A percentile compares a stretch with the other conserved stretches of the same genome.
phyloP scores from a whole-genome alignment of 2,888 invertebrate genomes.

The Laspeyria flexula region DNA sequence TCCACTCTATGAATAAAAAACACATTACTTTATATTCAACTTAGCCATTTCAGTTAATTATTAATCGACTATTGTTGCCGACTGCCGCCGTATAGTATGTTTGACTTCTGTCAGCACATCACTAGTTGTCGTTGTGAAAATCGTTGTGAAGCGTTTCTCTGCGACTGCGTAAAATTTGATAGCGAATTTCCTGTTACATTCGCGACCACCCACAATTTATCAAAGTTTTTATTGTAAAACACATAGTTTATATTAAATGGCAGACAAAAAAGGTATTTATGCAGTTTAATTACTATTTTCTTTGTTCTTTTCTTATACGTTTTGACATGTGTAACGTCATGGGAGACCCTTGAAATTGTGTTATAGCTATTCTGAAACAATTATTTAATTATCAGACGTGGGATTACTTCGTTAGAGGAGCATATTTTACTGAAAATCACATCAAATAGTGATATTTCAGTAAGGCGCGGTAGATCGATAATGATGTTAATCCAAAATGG shows the following conservation, averaged over 20 bases:
- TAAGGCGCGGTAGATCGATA: conserved; percentile 66
- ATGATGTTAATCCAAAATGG: conserved; percentile 72
- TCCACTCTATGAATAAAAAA: no score
- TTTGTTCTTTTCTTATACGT: conserved; percentile 71
- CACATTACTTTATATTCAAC: background rate
- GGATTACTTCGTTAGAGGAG: conserved; percentile 17
- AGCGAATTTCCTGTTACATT: conserved; percentile 53
- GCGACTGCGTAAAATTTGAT: conserved; percentile 66
- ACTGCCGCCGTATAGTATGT: background rate
- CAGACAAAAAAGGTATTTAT: conserved; percentile 87
- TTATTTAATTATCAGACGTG: conserved; percentile 29
- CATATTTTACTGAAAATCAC: conserved; percentile 21
- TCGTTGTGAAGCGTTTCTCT: conserved; percentile 62
- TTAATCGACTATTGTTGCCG: background rate
- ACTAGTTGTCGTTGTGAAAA: conserved; percentile 64
- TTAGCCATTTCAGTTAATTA: background rate
- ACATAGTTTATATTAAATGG: conserved; percentile 76
- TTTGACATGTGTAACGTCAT: conserved; percentile 83
- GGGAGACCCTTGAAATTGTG: conserved; percentile 50
- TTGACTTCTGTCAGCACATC: conserved; percentile 27
- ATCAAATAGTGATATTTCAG: conserved; percentile 14
- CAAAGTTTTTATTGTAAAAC: conserved; percentile 60
- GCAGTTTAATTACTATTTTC: conserved; percentile 63
- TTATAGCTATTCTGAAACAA: conserved; percentile 46
- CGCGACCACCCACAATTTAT: conserved; percentile 50